Evolutionary conservation across 2,888 invertebrate species (phyloP).

Genomic region (Hyposoter didymator): DNA sequence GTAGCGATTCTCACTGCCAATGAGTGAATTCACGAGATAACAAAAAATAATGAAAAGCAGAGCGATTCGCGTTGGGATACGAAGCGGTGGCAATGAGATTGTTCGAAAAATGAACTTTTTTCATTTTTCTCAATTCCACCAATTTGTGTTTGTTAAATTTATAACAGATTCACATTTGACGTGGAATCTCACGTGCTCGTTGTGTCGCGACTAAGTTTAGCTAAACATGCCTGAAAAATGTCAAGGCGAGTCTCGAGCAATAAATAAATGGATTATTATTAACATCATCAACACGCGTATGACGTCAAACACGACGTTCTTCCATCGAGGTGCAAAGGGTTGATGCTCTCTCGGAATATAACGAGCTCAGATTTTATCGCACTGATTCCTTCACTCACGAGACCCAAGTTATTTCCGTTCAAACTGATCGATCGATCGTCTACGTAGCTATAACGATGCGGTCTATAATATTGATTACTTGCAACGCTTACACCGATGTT

Average conservation of each 20-base stretch:
- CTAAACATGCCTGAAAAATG: slow-evolving; percentile 8
- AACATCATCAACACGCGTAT: slow-evolving; percentile 36
- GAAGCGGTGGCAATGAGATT: slow-evolving; percentile 3
- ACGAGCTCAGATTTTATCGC: slow-evolving; percentile 61
- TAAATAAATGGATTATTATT: slow-evolving; percentile 63
- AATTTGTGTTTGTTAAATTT: not conserved
- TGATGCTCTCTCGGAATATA: slow-evolving; percentile 58
- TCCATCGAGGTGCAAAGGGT: not conserved
- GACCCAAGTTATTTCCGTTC: slow-evolving; percentile 41
- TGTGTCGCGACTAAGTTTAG: slow-evolving; percentile 22
- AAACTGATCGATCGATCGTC: slow-evolving; percentile 57
- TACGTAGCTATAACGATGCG: slow-evolving; percentile 1
- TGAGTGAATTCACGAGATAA: slow-evolving; percentile 15
- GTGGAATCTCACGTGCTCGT: not conserved
- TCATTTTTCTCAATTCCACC: not conserved
- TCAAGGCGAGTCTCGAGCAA: slow-evolving; percentile 42
- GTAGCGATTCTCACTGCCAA: not conserved
- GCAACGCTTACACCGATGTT: slow-evolving; percentile 17
- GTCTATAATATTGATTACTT: slow-evolving; percentile 50
- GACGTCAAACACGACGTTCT: slow-evolving; percentile 53
- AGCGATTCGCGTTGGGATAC: slow-evolving; percentile 11
- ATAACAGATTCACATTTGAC: not conserved
- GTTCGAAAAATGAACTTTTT: not conserved
- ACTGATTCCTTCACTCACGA: slow-evolving; percentile 35
- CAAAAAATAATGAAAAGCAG: slow-evolving; percentile 9